phyloP scores from a whole-genome alignment of 1,140 invertebrate species.

The Papilio polyxenes region DNA sequence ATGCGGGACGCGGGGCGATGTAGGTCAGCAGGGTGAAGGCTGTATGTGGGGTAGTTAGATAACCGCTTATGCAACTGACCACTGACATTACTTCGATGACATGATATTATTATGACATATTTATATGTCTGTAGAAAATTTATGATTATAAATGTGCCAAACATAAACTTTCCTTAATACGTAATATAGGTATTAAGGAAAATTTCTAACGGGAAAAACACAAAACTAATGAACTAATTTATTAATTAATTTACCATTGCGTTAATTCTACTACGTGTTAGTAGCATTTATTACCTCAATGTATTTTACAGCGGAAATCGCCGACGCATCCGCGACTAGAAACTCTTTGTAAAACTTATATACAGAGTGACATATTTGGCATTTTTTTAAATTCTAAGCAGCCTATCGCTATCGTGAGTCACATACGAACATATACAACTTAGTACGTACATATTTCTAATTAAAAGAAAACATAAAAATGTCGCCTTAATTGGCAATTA shows the following conservation, averaged over 20 bases:
- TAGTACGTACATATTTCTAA: not conserved
- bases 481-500: not conserved
- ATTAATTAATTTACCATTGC: too few relatives aligned
- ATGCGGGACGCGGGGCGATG: not conserved
- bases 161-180: too few relatives aligned
- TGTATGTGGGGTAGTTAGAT: not conserved
- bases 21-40: not conserved
- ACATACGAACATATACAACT: not conserved
- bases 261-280: too few relatives aligned
- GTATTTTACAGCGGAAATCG: not conserved
- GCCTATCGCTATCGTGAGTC: not conserved
- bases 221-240: not conserved
- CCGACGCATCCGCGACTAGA: not conserved
- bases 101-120: not conserved
- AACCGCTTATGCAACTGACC: constrained; percentile 16
- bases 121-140: not conserved
- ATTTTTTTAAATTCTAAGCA: not conserved
- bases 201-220: not conserved
- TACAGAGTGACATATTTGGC: not conserved
- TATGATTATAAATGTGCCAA: not conserved
- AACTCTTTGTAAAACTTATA: not conserved
- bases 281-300: not conserved
- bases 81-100: not conserved
- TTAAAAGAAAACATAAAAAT: not conserved
- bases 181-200: not conserved